Evolutionary conservation across 2,113 vertebrate genomes (phyloP).

Genomic region (Ifrita kowaldi): DNA sequence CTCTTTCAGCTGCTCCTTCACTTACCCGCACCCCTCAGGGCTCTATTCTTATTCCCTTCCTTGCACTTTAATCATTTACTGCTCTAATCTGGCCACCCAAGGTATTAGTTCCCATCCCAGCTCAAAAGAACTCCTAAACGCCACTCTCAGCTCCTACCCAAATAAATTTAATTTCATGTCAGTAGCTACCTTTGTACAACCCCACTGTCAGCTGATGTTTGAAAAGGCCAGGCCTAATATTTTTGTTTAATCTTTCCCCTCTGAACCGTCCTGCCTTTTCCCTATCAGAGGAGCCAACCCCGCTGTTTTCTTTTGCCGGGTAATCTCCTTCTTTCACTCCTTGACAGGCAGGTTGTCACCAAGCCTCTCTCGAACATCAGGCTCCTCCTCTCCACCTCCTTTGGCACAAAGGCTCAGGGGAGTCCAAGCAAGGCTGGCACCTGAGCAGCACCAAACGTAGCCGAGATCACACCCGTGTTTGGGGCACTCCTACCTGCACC

Average conservation of each 20-base stretch:
- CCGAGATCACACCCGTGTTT: not conserved
- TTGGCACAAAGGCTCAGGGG: not conserved
- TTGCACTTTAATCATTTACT: not conserved
- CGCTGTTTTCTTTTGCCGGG: not conserved
- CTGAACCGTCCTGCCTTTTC: not conserved
- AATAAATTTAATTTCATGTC: not conserved
- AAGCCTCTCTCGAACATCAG: not conserved
- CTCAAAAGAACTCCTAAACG: not conserved
- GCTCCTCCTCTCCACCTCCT: slow-evolving; percentile 20
- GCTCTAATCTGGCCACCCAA: not conserved
- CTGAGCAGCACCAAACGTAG: not conserved
- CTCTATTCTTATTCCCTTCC: not conserved
- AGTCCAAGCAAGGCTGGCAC: not conserved
- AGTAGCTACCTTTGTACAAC: not conserved
- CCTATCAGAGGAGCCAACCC: not conserved
- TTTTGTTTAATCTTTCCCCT: not conserved
- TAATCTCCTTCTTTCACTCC: not conserved
- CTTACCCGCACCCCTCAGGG: not conserved
- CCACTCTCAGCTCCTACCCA: not conserved
- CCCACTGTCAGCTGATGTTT: not conserved
- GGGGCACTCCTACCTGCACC: not conserved
- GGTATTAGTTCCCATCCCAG: not conserved
- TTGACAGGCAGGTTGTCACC: slow-evolving; percentile 7
- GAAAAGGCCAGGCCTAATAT: not conserved
- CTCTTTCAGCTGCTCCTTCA: not conserved